phyloP scores from a whole-genome alignment of 2,797 vertebrate genomes.

The Taenioides sp. region DNA sequence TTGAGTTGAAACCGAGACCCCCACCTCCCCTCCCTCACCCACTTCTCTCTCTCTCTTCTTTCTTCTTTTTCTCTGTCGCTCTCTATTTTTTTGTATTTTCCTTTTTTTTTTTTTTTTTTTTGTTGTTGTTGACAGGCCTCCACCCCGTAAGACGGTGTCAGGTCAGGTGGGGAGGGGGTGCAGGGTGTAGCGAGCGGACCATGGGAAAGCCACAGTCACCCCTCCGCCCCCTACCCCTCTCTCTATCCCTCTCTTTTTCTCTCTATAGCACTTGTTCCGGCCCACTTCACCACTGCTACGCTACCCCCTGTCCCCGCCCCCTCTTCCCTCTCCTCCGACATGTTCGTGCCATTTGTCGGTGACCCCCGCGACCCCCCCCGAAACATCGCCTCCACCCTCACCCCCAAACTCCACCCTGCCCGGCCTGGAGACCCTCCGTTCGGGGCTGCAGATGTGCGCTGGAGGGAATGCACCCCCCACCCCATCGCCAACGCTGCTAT shows the following conservation, averaged over 20 bases:
- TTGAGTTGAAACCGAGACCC: slow-evolving; percentile 7
- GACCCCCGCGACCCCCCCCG: neutral
- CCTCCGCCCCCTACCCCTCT: neutral
- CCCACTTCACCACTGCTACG: neutral
- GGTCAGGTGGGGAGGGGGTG: neutral
- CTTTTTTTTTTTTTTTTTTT: too few species aligned
- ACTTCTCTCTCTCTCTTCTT: neutral
- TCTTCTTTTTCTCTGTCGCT: neutral
- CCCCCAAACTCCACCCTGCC: neutral
- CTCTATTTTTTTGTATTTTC: neutral
- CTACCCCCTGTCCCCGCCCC: neutral
- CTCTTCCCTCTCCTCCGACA: neutral
- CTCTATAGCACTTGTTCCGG: slow-evolving; percentile 6
- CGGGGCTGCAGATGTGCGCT: neutral
- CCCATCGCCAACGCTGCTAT: too few species aligned
- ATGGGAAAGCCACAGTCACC: slow-evolving; percentile 3
- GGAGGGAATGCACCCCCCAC: neutral
- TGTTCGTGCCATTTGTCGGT: slow-evolving; percentile 9
- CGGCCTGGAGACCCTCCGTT: neutral
- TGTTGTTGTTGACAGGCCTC: neutral
- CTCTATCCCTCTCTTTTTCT: too few species aligned
- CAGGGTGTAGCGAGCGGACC: neutral
- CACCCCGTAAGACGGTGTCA: neutral
- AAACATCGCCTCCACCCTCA: too few species aligned
- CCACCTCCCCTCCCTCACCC: neutral